Conservation (phyloP, 2,797 vertebrate species). For the Xyrichtys novacula region DNA sequence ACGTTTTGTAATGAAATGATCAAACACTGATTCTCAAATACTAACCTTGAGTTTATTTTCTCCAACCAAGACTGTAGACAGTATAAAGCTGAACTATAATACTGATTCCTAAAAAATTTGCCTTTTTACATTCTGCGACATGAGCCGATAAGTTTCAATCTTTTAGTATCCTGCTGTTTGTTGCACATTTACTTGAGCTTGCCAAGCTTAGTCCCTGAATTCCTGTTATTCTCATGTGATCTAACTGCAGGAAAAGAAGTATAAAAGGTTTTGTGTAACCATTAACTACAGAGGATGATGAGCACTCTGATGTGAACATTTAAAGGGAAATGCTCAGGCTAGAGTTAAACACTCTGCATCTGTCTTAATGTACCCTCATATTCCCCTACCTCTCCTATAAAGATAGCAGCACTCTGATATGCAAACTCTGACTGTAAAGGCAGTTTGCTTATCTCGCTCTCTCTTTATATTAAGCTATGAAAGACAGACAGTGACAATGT, state of each 20-base stretch:
- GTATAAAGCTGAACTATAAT: too few relatives aligned
- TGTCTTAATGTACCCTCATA: background rate
- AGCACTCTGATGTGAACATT: slow-evolving; percentile 20
- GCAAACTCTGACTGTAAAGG: slow-evolving; percentile 45
- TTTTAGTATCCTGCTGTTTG: background rate
- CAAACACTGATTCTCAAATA: too few relatives aligned
- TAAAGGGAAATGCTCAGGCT: slow-evolving; percentile 7
- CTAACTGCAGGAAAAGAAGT: background rate
- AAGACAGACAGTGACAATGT: slow-evolving; percentile 40
- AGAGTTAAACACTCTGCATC: slow-evolving; percentile 18
- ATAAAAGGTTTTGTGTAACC: slow-evolving; percentile 8
- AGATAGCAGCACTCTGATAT: slow-evolving; percentile 40
- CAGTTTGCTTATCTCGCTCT: slow-evolving; percentile 23
- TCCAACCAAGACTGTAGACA: too few relatives aligned
- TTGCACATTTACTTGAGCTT: background rate
- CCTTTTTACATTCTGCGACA: background rate
- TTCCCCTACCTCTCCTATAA: slow-evolving; percentile 15
- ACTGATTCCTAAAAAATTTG: background rate
- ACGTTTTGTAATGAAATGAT: too few relatives aligned
- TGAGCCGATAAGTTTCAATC: background rate
- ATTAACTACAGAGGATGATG: slow-evolving; percentile 13
- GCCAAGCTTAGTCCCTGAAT: background rate
- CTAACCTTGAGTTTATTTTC: too few relatives aligned
- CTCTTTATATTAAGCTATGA: slow-evolving; percentile 44
- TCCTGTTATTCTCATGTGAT: slow-evolving; percentile 2